Base-by-base conservation (phyloP, 1,140 invertebrate species). In the Bathynomus jamesi region DNA sequence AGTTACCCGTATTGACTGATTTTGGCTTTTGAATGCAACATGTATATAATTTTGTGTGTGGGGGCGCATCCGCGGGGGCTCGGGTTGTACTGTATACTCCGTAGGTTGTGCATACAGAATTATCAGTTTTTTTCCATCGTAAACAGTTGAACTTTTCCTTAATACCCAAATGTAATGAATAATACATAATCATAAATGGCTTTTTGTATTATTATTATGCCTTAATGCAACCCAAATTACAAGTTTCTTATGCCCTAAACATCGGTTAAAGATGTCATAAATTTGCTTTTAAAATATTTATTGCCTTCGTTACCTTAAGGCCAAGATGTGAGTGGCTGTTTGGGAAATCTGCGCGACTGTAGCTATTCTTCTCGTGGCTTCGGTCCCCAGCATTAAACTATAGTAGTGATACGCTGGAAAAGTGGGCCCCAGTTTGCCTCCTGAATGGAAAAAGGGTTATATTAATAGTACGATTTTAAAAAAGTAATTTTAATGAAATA, bases 371-470 rank as follows among this genome's bases (percentile, higher is more conserved):
- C 74, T n/a, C 2, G 74, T 76, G 13, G 40, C 68, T 28, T 76
- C 63, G n/a, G 67, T 73, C 30, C 74, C 74, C 13, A 67, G 46
- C 61, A 76, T 40, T 10, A 76, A 31, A 53, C 71, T 76, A 65
- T 76, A 76, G 63, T 76, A 76, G 64, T 76, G 74, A 68, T 73
- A 76, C 64, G 74, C 71, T 3, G 74, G 67, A 5, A 70, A 72
- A 17, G 72, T 70, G 11, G 71, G 74, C 13, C 74, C 74, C 24
- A 76, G 68, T 32, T 76, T 76, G 10, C 74, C 74, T 61, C 74
- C 74, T 76, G 71, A 11, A 62, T 17, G 27, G 21, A n/a, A 31
- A 46, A 65, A 27, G n/a, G n/a, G n/a, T n/a, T n/a, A n/a, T n/a
- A n/a, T n/a, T n/a, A n/a, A n/a, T n/a, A n/a, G n/a, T n/a, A n/a